Evolutionary conservation across 2,888 invertebrate genomes (phyloP), one percentile per base, ranked within the genome.

Genomic region (Caprella mutica): DNA sequence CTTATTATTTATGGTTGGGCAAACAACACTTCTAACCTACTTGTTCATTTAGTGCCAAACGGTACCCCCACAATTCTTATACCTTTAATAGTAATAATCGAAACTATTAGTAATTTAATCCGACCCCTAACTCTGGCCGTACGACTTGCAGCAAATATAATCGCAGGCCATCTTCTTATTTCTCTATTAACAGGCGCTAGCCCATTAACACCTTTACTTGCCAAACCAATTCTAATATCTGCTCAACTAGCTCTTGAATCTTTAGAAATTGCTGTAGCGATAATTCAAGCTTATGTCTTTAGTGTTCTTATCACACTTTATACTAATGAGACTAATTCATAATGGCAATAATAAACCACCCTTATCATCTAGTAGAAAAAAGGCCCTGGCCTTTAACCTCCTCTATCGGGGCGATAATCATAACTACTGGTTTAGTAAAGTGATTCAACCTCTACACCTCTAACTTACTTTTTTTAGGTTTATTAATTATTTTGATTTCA

Each of bases 101-200:
- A 84, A 81, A 78, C 80, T 35, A 80, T 82, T 73, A 84, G 83
- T 68, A 83, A 83, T 75, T 67, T 82, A 66, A 83, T 84, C 72
- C 82, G 82, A 12, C 82, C 83, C 0, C 74, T 78, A 71, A 84
- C 84, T 3, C 72, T 84, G 75, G 79, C 81, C 1, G 78, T 85
- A 58, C 83, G 84, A 65, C 69, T 84, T 75, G 78, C 81, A 5
- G 84, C 84, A n/a, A 84, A 84, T 76, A 83, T 84, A 80, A 82
- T 83, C 76, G 82, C 84, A 1, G 83, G 83, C 0, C 82, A 84
- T 71, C 70, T 84, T 72, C 66, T 84, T 70, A 71, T 84, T 76
- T 81, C 80, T 1, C 66, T 84, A 67, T 68, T 82, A 69, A 77
- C 78, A 59, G 62, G 58, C 27, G 43, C 52, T 9, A 54, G 59